Evolutionary conservation across 2,888 invertebrate species (phyloP), one percentile per base, ranked within the genome.

Genomic region (Cosmorhoe ocellata): DNA sequence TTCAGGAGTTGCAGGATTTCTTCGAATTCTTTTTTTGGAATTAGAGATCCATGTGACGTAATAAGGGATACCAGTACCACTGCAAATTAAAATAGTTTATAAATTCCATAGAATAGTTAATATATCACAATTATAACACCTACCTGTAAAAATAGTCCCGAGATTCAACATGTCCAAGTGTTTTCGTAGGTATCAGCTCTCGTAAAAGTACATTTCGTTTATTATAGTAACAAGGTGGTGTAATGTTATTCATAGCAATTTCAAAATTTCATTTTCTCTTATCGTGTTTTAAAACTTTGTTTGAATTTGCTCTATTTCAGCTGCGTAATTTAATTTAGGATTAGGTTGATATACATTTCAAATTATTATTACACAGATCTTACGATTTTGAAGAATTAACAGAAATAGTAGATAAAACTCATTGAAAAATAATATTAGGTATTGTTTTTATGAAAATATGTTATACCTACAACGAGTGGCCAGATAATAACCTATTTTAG

Each of bases 241-340:
- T 64, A 63, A 44, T 41, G 51, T 63, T 72, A 74, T 76, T 68
- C 72, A 81, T 76, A 81, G 75, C 71, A 74, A 81, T 84, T 80
- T 81, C 64, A 74, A 73, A 74, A 76, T 85, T 83, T 79, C 70
- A 84, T 79, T 86, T 81, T 64, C 73, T 63, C 65, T 84, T 84
- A 84, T 82, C 83, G 64, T 51, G 54, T 64, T 66, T 50, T 32
- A 44, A 37, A 42, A 56, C 56, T 45, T 62, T 63, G 59, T 56
- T 58, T 56, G 38, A 42, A 46, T 55, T 56, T 45, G 53, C 61
- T 64, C 53, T 56, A 59, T 49, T 51, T 37, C 51, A 50, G 47
- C 28, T 37, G 44, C 42, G 53, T 56, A 51, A 58, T 56, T 49
- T 45, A 57, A 18, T 12, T 24, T 32, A 1, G 14, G 42, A 18